Evolutionary conservation across 2,113 vertebrate species (phyloP), one percentile per base, ranked within the genome.

Genomic region (Bubo blakistoni): DNA sequence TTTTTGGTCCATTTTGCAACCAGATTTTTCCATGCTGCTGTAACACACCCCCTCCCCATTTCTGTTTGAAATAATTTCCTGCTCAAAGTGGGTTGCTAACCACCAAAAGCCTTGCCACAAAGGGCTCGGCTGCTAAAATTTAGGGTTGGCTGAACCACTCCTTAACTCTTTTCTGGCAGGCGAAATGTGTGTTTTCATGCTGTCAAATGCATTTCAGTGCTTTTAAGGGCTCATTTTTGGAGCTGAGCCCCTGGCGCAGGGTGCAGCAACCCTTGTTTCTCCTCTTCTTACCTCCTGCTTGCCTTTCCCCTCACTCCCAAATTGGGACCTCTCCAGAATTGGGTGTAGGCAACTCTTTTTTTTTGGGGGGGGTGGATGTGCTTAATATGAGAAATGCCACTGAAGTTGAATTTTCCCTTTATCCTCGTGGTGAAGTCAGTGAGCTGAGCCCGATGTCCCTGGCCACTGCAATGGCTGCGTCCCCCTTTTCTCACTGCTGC

Each of bases 31-130:
- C 16, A 1, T 14, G 58, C 20, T 88, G 71, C 80, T 70, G 40
- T 65, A 47, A 54, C 58, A 36, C 12, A 8, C 51, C 73, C 34
- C 71, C 86, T 72, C 69, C 55, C 38, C 29, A 10, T n/a, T 46
- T 58, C 63, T 83, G 59, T 55, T 78, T 32, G 25, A 88, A 66
- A 49, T 63, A 29, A 47, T 96, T 95, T 96, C 94, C 94, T 92
- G 88, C 89, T 47, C 0, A 0, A 54, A 76, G 79, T 0, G 0
- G 38, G 61, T 22, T 88, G 74, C 47, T 90, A 84, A n/a, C 63
- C 90, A 63, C 42, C 11, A 14, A 54, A 82, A 88, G 38, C 67
- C 20, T 83, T 55, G 38, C 38, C 24, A 49, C 5, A 5, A 36
- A 82, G 73, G 22, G 29, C 42, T 78, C 6, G 1, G 61, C 74